phyloP scores from a whole-genome alignment of 2,888 invertebrate species.

The Lapara coniferarum region DNA sequence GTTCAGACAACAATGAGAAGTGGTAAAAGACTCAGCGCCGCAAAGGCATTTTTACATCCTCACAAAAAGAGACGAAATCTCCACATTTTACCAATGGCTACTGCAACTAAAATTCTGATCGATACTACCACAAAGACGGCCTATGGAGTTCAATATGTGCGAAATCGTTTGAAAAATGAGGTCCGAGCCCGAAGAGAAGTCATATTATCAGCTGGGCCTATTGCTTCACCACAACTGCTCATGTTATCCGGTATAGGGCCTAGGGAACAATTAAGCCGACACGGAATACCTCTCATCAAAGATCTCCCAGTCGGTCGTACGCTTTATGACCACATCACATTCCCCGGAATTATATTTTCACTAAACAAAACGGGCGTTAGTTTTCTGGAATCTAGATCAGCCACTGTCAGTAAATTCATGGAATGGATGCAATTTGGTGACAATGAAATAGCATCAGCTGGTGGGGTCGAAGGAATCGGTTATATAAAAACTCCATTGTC shows the following conservation, averaged over 20 bases:
- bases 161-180: slow-evolving; percentile 63
- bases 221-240: slow-evolving; percentile 91
- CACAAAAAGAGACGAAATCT: slow-evolving; percentile 81
- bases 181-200: slow-evolving; percentile 86
- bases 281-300: slow-evolving; percentile 81
- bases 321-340: slow-evolving; percentile 85
- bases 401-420: slow-evolving; percentile 46
- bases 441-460: slow-evolving; percentile 78
- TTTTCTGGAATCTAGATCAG: slow-evolving; percentile 54
- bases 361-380: slow-evolving; percentile 63
- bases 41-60: slow-evolving; percentile 84
- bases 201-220: slow-evolving; percentile 89
- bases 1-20: slow-evolving; percentile 84
- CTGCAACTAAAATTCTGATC: slow-evolving; percentile 82
- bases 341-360: slow-evolving; percentile 87
- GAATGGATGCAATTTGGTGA: slow-evolving; percentile 62
- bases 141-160: slow-evolving; percentile 81
- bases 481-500: slow-evolving; percentile 85
- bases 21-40: slow-evolving; percentile 84
- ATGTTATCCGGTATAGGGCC: slow-evolving; percentile 91
- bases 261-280: slow-evolving; percentile 77
- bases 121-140: slow-evolving; percentile 73
- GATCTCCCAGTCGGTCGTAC: slow-evolving; percentile 86
- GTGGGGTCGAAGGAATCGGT: slow-evolving; percentile 85
- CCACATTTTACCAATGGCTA: slow-evolving; percentile 80